Base-by-base conservation (phyloP, 2,113 vertebrate genomes). In the Zosterops pallidus region DNA sequence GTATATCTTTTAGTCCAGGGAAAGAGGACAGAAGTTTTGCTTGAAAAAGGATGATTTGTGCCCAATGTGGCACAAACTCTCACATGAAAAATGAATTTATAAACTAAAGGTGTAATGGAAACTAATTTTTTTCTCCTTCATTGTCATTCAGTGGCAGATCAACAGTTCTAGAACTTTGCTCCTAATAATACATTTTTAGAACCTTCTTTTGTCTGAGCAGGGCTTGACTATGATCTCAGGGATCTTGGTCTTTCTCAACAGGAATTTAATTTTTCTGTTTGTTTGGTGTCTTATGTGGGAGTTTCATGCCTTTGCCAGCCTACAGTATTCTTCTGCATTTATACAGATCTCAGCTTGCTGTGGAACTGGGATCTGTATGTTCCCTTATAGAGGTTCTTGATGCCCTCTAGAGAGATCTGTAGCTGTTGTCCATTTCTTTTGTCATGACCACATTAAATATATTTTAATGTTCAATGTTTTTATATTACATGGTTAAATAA, bases 141-240 rank as follows among this genome's bases (percentile, higher is more conserved):
- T 60, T 15, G 35, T 68, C 1, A 0, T 35, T 7, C 7, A 11
- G 23, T 29, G 25, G 4, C 4, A 6, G 23, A 41, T 26, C 11
- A 18, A 18, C 9, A 25, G 6, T 14, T 80, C 7, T 53, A 37
- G 68, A 64, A 44, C 2, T 52, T 68, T 55, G 1, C 8, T 78
- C 19, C 3, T 44, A 41, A 35, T 9, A 44, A 0, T 33, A 35
- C 25, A 10, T 3, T 69, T 86, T 86, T 46, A 42, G 37, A n/a
- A 11, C 16, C 2, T 55, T 20, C 2, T 68, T 75, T 82, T 50
- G 16, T 12, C 25, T 62, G 31, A 68, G 10, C n/a, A 89, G 13
- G 22, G 68, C 53, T 62, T 71, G 14, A n/a, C 42, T 60, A 7
- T 22, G 8, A 9, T 52, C 41, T 12, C 49, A 31, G 22, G 4